These are phyloP conservation scores for Dinocampus coccinellae DNA, from an alignment of 2,888 invertebrate genomes.

Conservation along the genomic window DNA sequence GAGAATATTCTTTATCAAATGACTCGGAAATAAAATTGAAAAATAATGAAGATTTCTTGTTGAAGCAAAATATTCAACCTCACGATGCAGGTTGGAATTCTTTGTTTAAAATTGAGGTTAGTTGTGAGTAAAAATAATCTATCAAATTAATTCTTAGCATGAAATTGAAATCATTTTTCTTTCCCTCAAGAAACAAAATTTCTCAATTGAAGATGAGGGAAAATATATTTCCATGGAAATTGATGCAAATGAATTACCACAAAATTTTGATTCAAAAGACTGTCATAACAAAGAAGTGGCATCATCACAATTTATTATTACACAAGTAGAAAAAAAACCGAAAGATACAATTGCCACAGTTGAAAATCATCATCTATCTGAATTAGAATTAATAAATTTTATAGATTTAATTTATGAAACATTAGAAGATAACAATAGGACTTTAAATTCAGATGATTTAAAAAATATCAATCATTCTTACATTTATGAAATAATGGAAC, in stretches of 20 bases:
- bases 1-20: slow-evolving; percentile 46
- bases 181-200: not conserved
- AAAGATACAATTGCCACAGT: not conserved
- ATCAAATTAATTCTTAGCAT: not conserved
- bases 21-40: slow-evolving; percentile 43
- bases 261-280: not conserved
- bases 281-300: slow-evolving; percentile 1
- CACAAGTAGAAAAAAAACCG: slow-evolving; percentile 12
- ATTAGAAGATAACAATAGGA: slow-evolving; percentile 51
- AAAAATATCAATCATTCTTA: slow-evolving; percentile 50
- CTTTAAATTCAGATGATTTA: slow-evolving; percentile 47
- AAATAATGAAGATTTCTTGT: slow-evolving; percentile 38
- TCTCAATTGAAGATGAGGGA: not conserved
- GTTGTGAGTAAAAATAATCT: not conserved
- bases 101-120: slow-evolving; percentile 32
- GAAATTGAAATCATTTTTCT: not conserved
- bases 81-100: slow-evolving; percentile 45
- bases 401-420: slow-evolving; percentile 51
- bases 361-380: not conserved
- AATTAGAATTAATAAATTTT: slow-evolving; percentile 42
- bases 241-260: not conserved
- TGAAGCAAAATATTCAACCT: not conserved
- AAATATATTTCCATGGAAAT: slow-evolving; percentile 8
- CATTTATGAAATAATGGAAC: slow-evolving; percentile 44
- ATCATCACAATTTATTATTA: slow-evolving; percentile 19